Evolutionary conservation across 2,113 vertebrate genomes (phyloP), one percentile per base, ranked within the genome.

Genomic region (Megalops atlanticus): DNA sequence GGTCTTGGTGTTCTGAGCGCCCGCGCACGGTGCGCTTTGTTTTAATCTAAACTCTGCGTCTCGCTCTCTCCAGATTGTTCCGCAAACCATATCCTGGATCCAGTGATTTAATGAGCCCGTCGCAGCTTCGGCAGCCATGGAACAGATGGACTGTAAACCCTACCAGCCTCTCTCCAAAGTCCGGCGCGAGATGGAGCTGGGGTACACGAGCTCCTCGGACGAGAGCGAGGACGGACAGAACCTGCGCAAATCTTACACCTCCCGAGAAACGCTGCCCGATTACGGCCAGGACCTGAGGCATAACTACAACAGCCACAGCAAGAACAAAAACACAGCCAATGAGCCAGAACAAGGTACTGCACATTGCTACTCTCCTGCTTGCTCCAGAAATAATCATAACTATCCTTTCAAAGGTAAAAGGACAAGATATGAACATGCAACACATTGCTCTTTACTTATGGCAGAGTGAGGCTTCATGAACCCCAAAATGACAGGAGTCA

Each of bases 61-160:
- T 64, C 58, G n/a, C 58, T 64, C 58, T 39, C 86, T 84, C 24
- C 85, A 97, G 96, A 93, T 81, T 91, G 87, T 52, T 77, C 87
- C 89, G 80, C 85, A 83, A 89, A 90, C 86, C 91, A 86, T 87
- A 86, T 69, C 83, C 92, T 88, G 86, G 86, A 85, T 85, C 91
- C 80, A 85, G 91, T 91, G 89, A 93, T 92, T 95, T 94, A 94
- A 94, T 96, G 95, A 92, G 86, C 91, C 80, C 91, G 89, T 91
- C 58, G 84, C 87, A 92, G 3, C 88, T 92, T 92, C 81, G 84
- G 85, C 86, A 95, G 94, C 91, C 89, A 99, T 98, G 97, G 97
- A 99, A 91, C 97, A 99, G 93, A 97, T 97, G 92, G 97, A 99
- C 93, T 97, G 96, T 87, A 98, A 98, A 93, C 97, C 97, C 83